Evolutionary conservation across 2,797 vertebrate species (phyloP).

Genomic region (Meda fulgida): DNA sequence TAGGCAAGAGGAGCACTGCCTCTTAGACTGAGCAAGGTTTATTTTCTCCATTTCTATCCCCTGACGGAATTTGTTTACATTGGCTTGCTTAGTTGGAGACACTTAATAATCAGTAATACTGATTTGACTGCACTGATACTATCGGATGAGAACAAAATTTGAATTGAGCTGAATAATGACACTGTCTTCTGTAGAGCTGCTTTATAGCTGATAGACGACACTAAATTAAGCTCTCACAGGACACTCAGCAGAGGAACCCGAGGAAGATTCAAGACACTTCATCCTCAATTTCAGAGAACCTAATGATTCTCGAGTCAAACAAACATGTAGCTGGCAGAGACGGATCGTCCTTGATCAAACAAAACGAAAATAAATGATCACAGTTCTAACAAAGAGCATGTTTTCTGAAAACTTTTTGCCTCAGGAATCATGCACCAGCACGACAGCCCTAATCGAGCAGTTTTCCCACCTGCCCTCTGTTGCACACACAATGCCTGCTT

Average conservation of each 20-base stretch:
- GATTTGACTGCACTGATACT: background rate
- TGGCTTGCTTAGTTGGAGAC: background rate
- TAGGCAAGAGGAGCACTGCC: background rate
- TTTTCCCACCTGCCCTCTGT: background rate
- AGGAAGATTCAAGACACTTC: background rate
- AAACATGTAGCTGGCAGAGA: background rate
- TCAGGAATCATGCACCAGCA: background rate
- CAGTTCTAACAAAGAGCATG: background rate
- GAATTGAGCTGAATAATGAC: background rate
- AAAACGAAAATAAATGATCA: background rate
- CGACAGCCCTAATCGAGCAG: background rate
- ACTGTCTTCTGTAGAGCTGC: background rate
- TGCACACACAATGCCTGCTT: slow-evolving; percentile 26
- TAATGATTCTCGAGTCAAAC: background rate
- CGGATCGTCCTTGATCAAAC: background rate
- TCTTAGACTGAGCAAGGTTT: background rate
- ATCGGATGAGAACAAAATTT: background rate
- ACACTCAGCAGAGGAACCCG: background rate
- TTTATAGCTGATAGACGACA: background rate
- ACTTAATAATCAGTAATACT: background rate
- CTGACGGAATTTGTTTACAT: background rate
- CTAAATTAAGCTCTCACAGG: background rate
- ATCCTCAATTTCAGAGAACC: background rate
- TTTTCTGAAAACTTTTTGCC: background rate
- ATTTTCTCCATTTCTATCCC: background rate